Base-by-base conservation (phyloP, 2,113 vertebrate genomes). In the Heterotis niloticus region DNA sequence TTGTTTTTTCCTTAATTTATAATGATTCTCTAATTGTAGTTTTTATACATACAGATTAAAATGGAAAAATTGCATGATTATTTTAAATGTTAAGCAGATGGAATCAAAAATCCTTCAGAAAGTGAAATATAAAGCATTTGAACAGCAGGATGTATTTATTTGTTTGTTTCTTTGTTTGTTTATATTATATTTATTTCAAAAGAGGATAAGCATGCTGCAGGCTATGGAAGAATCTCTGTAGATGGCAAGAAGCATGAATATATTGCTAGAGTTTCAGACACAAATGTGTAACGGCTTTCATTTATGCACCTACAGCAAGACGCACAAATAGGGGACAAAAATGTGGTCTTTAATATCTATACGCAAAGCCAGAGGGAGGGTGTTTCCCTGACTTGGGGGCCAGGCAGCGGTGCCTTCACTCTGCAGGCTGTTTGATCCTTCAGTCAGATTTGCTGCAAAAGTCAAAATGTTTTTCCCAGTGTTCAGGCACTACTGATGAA, bases 291-390 rank as follows among this genome's bases (percentile, higher is more conserved):
- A 80, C 83, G 67, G 81, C 60, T 83, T 84, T 81, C 84, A 83
- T 89, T 89, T 88, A 85, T 77, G 81, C 80, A 72, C 72, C 87
- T 88, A 78, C 85, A 85, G 86, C 83, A 88, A 88, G 87, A 89
- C 86, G 88, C 79, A 34, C 80, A 86, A 86, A 87, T 89, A 88
- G 89, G 90, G 86, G 79, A 84, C 80, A 18, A 23, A 51, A 84
- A 81, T 83, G 86, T 85, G 85, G 88, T 91, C 91, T 93, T 93
- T 93, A 92, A 93, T 92, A 93, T 93, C 90, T 92, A 89, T 90
- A 82, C 87, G 89, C 86, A 82, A 89, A 90, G 85, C 90, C 92
- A 80, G 91, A 92, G 84, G n/a, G n/a, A 91, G 92, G 92, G 92
- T 90, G 91, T 92, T 88, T 87, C 91, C 91, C 85, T 81, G 85